Evolutionary conservation across 2,888 invertebrate genomes (phyloP), one percentile per base, ranked within the genome.

Genomic region (Volucella inflata): DNA sequence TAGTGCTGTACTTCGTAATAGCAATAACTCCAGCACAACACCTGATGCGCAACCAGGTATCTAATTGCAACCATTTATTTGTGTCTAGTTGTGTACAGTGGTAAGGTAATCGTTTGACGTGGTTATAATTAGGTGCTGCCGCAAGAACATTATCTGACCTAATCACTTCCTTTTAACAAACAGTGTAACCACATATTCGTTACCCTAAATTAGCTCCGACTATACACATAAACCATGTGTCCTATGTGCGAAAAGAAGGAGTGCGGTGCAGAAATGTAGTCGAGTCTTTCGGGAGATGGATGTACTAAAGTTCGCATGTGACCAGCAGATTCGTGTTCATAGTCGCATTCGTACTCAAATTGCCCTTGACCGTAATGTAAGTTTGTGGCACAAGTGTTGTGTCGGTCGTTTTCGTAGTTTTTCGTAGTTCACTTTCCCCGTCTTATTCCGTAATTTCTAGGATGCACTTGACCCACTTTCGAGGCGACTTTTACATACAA

Each of bases 101-200:
- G 46, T 68, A 67, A 71, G 70, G 60, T 76, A 76, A 75, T 84
- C 65, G 46, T 65, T 55, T 71, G 75, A 67, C 53, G 60, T 38
- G 65, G 59, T 50, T 55, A 62, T 80, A 84, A 84, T 84, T 80
- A 80, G 71, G 80, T 70, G 75, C 60, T 84, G 70, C 80, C 80
- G 75, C 75, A 67, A 76, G 75, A 71, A 84, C 65, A 70, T 67
- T 60, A 70, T 59, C 75, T 59, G 30, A 3, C 30, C 30, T 6
- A 30, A 30, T 30, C 30, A 30, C 30, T 71, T 53, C 12, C 65
- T 79, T 48, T 42, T 82, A 50, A 68, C 57, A 51, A 48, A 77
- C 51, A 67, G 77, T 60, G 77, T 71, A 53, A 42, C 50, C 36
- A 53, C 53, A 62, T 17, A 65, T 67, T 62, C 17, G 11, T 48